Conservation (phyloP, 2,797 vertebrate species). For the Tapirus indicus region DNA sequence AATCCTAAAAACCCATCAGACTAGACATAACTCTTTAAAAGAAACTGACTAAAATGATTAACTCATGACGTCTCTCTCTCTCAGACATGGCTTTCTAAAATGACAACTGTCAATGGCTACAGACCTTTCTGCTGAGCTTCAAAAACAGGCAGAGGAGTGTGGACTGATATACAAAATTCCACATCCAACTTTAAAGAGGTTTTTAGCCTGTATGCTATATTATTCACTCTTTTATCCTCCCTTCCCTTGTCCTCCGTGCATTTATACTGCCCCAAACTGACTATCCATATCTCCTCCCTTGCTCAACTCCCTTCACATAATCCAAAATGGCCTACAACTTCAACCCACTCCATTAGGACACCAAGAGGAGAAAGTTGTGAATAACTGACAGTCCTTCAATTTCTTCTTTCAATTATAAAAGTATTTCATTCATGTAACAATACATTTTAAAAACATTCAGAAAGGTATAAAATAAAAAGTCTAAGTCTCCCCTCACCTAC, state of each 20-base stretch:
- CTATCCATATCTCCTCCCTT: background rate
- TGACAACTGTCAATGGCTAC: background rate
- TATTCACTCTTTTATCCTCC: background rate
- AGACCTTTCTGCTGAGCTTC: background rate
- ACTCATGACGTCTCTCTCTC: background rate
- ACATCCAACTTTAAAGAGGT: background rate
- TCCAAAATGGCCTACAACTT: background rate
- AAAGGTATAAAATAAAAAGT: background rate
- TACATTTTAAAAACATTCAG: background rate
- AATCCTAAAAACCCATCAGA: background rate
- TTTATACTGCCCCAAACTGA: background rate
- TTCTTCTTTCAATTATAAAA: conserved; percentile 17
- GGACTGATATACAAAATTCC: background rate
- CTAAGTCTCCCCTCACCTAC: background rate
- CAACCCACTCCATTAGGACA: background rate
- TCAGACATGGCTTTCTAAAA: background rate
- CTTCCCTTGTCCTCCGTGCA: background rate
- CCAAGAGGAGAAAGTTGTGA: background rate
- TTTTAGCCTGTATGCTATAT: background rate
- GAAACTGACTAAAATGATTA: background rate
- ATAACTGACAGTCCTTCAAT: background rate
- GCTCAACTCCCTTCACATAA: background rate
- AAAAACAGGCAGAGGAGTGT: background rate
- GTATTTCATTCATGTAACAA: background rate
- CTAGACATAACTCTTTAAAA: background rate